Evolutionary conservation across 2,888 invertebrate genomes (phyloP), one percentile per base, ranked within the genome.

Genomic region (Drosophila crucigera): DNA sequence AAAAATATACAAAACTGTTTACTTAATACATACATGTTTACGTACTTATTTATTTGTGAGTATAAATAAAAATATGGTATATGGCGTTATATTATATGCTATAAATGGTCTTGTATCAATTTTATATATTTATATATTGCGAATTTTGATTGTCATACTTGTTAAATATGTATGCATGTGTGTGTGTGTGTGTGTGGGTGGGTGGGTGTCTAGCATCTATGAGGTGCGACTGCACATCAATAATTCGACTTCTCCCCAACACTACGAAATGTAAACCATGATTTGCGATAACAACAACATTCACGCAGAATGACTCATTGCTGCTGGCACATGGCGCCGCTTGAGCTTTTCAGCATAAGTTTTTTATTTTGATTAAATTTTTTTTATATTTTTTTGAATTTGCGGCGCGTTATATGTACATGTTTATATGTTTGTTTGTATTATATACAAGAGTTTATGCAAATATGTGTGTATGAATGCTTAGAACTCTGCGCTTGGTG

Each of bases 361-460:
- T 71, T 82, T 77, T 77, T 78, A 73, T 76, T 82, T 69, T 85
- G 75, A 77, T 76, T 76, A 68, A 56, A 37, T 63, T 39, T 52
- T 28, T 37, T 37, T 49, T 62, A 52, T 41, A 25, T 41, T 37
- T 63, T 63, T 50, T 58, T 56, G 55, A 62, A 47, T 69, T 55
- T 71, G 31, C 52, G 50, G 31, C n/a, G 22, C 43, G 49, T 22
- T 54, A n/a, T 39, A 22, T 25, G 47, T 7, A 50, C 14, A 67
- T n/a, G 31, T 25, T 41, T 53, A 14, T 62, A 7, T 14, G 28
- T 28, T 10, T n/a, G 28, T 28, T 52, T 31, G 16, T 33, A 53
- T 14, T n/a, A 58, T 22, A 37, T 10, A 52, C 16, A 68, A 39
- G 62, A 41, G 64, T 54, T 25, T 67, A 30, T 19, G 33, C 33